These are phyloP conservation scores for Lepidonotus clava DNA, from an alignment of 2,888 invertebrate species.

Conservation along the genomic window DNA sequence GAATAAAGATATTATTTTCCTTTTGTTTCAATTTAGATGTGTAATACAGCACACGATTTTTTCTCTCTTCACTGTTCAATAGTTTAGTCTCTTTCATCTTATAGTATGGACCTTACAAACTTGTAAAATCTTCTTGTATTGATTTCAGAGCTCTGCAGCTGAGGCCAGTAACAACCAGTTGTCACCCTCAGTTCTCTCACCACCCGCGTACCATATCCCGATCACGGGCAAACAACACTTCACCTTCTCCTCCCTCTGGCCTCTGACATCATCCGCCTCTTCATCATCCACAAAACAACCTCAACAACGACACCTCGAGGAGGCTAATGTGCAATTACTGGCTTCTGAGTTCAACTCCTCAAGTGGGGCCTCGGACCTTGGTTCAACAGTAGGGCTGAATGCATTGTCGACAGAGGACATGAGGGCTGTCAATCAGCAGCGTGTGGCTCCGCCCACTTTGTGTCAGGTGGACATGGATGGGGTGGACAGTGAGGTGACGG, in stretches of 20 bases:
- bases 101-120: background rate
- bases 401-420: background rate
- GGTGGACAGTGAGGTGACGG: background rate
- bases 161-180: background rate
- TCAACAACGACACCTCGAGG: constrained; percentile 8
- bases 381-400: constrained; percentile 9
- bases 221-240: constrained; percentile 2
- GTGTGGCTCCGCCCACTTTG: background rate
- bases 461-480: background rate
- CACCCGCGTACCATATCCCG: constrained; percentile 43
- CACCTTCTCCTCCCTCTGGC: constrained; percentile 19
- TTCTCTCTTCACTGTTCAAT: too few species aligned
- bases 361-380: constrained; percentile 27
- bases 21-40: too few species aligned
- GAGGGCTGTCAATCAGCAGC: too few species aligned
- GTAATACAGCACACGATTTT: too few species aligned
- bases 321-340: constrained; percentile 24
- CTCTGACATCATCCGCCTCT: background rate
- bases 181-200: constrained; percentile 14
- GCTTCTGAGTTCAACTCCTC: constrained; percentile 47
- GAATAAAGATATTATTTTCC: too few species aligned
- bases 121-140: background rate
- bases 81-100: background rate
- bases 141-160: constrained; percentile 5
- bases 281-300: background rate